Percentiles rank a stretch among this genome's conserved stretches.
Evolutionary conservation across 2,888 invertebrate species (phyloP).

Genomic region (Dynastes grantii): DNA sequence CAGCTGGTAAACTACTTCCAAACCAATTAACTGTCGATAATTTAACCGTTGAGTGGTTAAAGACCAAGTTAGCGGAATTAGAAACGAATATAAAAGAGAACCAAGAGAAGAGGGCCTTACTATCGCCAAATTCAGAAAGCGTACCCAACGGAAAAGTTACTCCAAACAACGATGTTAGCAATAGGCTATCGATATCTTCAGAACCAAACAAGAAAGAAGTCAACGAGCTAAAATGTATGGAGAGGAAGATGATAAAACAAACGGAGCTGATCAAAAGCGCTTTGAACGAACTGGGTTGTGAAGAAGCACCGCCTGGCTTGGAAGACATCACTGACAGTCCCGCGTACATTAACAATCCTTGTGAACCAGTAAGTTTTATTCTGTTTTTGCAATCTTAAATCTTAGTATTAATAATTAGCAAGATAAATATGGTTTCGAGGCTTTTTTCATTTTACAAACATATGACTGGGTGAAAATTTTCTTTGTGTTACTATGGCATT

Average conservation of each 20-base stretch:
- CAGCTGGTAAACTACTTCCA: conserved; percentile 88
- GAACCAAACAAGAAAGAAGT: conserved; percentile 77
- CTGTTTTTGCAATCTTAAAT: not conserved
- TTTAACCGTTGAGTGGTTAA: conserved; percentile 91
- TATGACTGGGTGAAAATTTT: conserved; percentile 1
- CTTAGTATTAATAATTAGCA: not conserved
- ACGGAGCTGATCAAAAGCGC: conserved; percentile 88
- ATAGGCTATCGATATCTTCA: conserved; percentile 55
- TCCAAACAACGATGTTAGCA: conserved; percentile 63
- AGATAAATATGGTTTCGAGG: not conserved
- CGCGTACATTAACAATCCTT: conserved; percentile 78
- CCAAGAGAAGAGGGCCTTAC: conserved; percentile 76
- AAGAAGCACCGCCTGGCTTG: conserved; percentile 89
- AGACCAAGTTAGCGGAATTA: conserved; percentile 84
- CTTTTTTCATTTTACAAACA: not conserved
- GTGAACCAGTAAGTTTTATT: conserved; percentile 75
- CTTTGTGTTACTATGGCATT: not conserved
- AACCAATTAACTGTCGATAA: conserved; percentile 94
- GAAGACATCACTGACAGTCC: conserved; percentile 78
- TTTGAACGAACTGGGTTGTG: conserved; percentile 89
- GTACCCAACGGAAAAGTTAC: conserved; percentile 66
- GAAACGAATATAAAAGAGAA: conserved; percentile 86
- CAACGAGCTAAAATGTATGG: conserved; percentile 85
- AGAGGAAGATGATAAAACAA: conserved; percentile 87
- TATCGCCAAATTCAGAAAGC: conserved; percentile 60